These are phyloP conservation scores for Neomicropteryx cornuta DNA, from an alignment of 1,140 invertebrate genomes.

Conservation along the genomic window DNA sequence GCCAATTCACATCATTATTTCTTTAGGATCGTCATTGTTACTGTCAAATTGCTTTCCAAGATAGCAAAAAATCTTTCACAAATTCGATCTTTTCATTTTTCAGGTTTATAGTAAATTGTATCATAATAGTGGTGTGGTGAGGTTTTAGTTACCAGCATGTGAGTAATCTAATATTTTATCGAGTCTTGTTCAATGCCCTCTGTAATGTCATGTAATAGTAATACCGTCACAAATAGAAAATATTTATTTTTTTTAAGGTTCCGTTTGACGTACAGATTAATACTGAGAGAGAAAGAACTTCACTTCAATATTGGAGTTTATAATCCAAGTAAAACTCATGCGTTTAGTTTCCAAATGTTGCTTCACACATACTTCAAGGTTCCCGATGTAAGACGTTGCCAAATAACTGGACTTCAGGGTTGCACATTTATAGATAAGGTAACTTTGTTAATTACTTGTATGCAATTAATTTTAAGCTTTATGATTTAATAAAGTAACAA, in stretches of 20 bases:
- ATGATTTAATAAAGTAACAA: no score
- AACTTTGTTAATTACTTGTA: conserved; percentile 14
- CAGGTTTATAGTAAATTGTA: conserved; percentile 5
- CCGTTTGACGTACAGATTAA: conserved; percentile 75
- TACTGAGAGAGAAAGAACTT: conserved; percentile 80
- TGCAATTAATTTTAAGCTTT: no score
- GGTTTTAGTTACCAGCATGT: no score
- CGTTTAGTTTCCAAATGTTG: conserved; percentile 86
- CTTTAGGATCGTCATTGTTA: no score
- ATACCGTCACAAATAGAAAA: no score
- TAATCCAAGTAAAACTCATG: conserved; percentile 81
- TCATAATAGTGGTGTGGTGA: conserved; percentile 7
- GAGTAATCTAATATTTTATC: no score
- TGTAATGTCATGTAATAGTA: no score
- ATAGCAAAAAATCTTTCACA: no score
- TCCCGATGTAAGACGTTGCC: conserved; percentile 80
- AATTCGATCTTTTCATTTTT: conserved; percentile 6
- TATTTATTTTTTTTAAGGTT: conserved; percentile 42
- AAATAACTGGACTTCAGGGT: conserved; percentile 82
- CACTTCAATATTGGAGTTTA: conserved; percentile 87
- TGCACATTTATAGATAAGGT: conserved; percentile 92
- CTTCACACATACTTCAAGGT: conserved; percentile 94
- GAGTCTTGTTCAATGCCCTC: no score
- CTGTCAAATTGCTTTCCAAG: no score
- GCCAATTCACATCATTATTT: no score